These are phyloP conservation scores for Chymomyza fuscimana DNA, from an alignment of 2,888 invertebrate genomes.

Conservation along the genomic window DNA sequence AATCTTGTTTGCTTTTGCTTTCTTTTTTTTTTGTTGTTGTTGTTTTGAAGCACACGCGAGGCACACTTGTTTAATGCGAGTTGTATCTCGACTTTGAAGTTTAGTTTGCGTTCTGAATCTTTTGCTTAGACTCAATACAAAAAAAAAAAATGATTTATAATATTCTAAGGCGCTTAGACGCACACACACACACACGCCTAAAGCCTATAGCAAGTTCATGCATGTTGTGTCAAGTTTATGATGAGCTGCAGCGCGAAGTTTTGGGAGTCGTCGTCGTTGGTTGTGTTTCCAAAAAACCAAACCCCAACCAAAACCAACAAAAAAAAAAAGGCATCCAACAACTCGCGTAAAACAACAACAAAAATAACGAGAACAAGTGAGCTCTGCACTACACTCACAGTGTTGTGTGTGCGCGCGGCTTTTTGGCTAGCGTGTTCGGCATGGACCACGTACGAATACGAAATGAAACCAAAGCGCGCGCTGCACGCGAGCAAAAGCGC, in stretches of 20 bases:
- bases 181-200: not conserved
- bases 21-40: no score
- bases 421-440: slow-evolving; percentile 58
- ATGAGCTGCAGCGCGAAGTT: not conserved
- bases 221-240: not conserved
- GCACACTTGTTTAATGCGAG: not conserved
- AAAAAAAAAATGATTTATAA: not conserved
- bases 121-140: not conserved
- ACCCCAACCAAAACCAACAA: not conserved
- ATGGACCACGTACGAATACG: slow-evolving; percentile 74
- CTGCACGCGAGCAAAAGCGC: slow-evolving; percentile 69
- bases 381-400: not conserved
- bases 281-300: no score
- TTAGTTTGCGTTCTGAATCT: slow-evolving; percentile 3
- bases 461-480: slow-evolving; percentile 72
- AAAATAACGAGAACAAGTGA: not conserved
- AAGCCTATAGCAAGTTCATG: not conserved
- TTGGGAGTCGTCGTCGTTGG: not conserved
- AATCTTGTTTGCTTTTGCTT: not conserved
- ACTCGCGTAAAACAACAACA: not conserved
- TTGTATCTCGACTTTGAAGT: slow-evolving; percentile 1
- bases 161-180: not conserved
- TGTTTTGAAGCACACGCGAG: not conserved
- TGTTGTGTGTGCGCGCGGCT: not conserved
- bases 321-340: not conserved